Base-by-base conservation (phyloP, 2,888 invertebrate genomes). In the Amphimallon solstitiale region DNA sequence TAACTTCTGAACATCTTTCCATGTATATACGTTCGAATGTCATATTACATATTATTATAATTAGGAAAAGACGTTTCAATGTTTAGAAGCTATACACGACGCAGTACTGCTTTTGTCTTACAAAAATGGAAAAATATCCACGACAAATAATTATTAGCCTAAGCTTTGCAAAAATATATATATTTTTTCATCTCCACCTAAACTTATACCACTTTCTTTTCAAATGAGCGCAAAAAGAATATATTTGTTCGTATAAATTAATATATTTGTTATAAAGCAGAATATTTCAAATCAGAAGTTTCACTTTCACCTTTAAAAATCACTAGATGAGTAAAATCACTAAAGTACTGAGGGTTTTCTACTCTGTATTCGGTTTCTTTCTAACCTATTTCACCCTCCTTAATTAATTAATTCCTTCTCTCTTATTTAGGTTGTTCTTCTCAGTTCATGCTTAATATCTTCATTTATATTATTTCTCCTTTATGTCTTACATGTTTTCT, bases 111-210 rank as follows among this genome's bases (percentile, higher is more conserved):
- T 17, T 19, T 10, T 43, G 45, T 14, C 35, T 46, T 48, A 12
- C 17, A 59, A 19, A 59, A 6, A 38, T 43, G 21, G 37, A 43
- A 19, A 54, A 45, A 17, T 45, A 54, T 54, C 14, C 6, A 12
- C 35, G 12, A 17, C 15, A 54, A 21, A 56, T 15, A 49, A 19
- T 34, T n/a, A n/a, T n/a, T 43, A 37, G 15, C 48, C 37, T 59
- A 65, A 65, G 65, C 65, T 49, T 59, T 60, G 65, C 65, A 65
- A 65, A 65, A 65, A 65, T 65, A 63, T 63, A 59, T 65, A 43
- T 48, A 35, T 59, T n/a, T 48, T 48, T 12, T 17, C 12, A 14
- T 48, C 15, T 48, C n/a, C 35, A 61, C 15, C 10, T 38, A 51
- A 51, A 34, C 45, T 43, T 46, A 59, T 45, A 34, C 6, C 9